Evolutionary conservation across 2,113 vertebrate species (phyloP).

Genomic region (Rhabdornis inornatus): DNA sequence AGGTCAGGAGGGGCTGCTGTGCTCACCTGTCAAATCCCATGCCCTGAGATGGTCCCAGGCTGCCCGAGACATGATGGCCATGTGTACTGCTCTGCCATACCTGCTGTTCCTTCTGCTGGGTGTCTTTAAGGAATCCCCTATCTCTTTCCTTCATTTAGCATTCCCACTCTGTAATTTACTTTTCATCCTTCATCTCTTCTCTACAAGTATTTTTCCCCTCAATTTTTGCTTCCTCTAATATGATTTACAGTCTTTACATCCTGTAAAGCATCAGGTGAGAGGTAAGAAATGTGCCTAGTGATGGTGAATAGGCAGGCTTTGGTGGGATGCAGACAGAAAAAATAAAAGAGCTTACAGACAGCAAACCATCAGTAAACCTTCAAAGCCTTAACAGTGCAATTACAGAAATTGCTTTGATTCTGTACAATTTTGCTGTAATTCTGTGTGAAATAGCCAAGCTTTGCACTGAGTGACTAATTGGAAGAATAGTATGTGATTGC

Average conservation of each 20-base stretch:
- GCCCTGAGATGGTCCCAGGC: not conserved
- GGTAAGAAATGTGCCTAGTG: not conserved
- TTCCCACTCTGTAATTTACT: not conserved
- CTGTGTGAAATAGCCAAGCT: not conserved
- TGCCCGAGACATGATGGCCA: fast-evolving
- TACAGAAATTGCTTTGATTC: not conserved
- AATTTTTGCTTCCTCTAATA: not conserved
- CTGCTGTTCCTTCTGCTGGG: not conserved
- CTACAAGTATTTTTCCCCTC: not conserved
- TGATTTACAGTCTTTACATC: too few relatives aligned
- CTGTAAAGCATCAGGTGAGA: not conserved
- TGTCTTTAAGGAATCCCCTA: not conserved
- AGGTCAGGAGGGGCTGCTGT: not conserved
- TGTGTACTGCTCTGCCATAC: not conserved
- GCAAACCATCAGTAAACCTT: not conserved
- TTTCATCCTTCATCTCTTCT: not conserved
- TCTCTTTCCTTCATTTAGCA: not conserved
- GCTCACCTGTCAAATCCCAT: not conserved
- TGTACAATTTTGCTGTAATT: not conserved
- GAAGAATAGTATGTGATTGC: not conserved
- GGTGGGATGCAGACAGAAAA: not conserved
- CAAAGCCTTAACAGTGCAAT: not conserved
- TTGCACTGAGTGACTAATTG: not conserved
- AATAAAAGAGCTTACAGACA: not conserved
- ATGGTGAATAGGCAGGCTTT: not conserved